Percentiles rank a stretch among this genome's conserved stretches.
Evolutionary conservation across 2,113 vertebrate genomes (phyloP).

Genomic region (Pterocles burchelli): DNA sequence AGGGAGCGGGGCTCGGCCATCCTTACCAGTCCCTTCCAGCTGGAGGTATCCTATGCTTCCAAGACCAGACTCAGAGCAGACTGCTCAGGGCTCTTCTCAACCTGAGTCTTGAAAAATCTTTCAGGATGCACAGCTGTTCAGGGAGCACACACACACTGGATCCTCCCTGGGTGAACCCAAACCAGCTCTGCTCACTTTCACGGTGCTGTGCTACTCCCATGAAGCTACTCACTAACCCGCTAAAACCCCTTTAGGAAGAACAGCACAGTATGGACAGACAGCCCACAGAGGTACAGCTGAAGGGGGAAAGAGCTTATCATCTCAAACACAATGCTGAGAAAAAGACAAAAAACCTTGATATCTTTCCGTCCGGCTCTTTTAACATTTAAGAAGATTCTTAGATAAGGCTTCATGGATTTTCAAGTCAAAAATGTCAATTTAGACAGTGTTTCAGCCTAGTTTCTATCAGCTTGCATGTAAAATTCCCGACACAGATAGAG

Average conservation of each 20-base stretch:
- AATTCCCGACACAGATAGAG: constrained; percentile 12
- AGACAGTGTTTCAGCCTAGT: background rate
- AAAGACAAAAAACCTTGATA: background rate
- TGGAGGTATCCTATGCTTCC: background rate
- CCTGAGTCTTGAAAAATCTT: background rate
- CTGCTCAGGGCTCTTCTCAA: background rate
- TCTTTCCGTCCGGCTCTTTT: background rate
- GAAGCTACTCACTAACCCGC: background rate
- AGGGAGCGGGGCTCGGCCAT: fast-evolving
- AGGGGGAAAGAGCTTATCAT: background rate
- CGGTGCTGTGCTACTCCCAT: background rate
- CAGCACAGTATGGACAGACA: background rate
- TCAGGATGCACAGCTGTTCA: background rate
- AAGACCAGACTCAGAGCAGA: background rate
- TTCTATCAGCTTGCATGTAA: constrained; percentile 13
- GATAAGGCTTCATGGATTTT: background rate
- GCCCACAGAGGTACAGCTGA: background rate
- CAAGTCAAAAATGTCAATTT: background rate
- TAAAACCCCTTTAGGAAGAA: background rate
- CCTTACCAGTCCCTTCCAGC: background rate
- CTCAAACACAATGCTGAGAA: background rate
- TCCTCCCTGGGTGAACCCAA: background rate
- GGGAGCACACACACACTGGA: background rate
- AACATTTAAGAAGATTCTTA: background rate
- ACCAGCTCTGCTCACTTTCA: background rate